Base-by-base conservation (phyloP, 1,140 invertebrate genomes). In the Mya arenaria region DNA sequence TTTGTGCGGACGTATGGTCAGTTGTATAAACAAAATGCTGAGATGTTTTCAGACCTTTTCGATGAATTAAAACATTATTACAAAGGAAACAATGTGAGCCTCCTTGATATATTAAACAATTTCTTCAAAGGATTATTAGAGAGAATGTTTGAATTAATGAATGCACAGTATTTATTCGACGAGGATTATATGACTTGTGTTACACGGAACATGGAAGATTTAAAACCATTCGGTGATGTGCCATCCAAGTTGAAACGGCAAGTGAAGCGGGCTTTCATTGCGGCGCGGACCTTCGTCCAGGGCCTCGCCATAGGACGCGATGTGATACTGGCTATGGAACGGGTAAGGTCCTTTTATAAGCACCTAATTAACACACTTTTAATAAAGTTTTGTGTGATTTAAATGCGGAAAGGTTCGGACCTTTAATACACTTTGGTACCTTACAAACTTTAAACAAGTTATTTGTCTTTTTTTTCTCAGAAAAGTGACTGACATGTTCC, bases 41-140 rank as follows among this genome's bases (percentile, higher is more conserved):
- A 97, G 89, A 96, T 99, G 23, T 99, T 99, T 93, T 96, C 95
- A 52, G 96, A 98, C 88, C 94, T 99, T 48, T 99, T 98, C 93
- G 95, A 95, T 82, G 95, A 98, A 87, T 94, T 99, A 83, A 97
- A 98, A 90, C 95, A 95, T 84, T 99, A 99, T 91, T 99, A 98
- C 93, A 92, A 90, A 78, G 92, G 91, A 32, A 94, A 94, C 2
- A 95, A 95, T 82, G 95, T 96, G 13, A 95, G 98, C 90, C 94
- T 99, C 15, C 95, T 96, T 41, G 95, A 96, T 23, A 96, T 96
- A 25, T 96, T 99, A 95, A 96, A 99, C 85, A 95, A 95, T 74
- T 99, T 99, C 94, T 99, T 99, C 94, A 96, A 95, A 66, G 96
- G 95, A 4, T 95, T 99, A 0, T 98, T 99, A 90, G 96, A 98